These are phyloP conservation scores for Hypercompe scribonia DNA, from an alignment of 2,888 invertebrate species.

Conservation along the genomic window DNA sequence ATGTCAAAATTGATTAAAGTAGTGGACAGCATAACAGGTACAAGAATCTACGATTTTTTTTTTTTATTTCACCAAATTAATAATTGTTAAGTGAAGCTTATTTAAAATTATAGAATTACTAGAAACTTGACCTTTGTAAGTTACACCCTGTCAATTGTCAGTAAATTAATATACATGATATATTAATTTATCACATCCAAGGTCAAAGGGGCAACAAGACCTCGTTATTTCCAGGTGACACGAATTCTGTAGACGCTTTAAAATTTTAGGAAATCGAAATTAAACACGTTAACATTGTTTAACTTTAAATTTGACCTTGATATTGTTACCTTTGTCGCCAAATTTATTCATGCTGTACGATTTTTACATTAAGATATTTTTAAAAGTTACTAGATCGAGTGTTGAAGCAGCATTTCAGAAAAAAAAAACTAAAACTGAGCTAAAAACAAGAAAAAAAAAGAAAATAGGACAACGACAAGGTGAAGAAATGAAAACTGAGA, in stretches of 20 bases:
- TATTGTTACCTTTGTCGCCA: too few relatives aligned
- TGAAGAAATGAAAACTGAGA: too few relatives aligned
- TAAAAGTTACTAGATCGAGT: too few relatives aligned
- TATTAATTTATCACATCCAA: neutral
- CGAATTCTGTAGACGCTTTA: neutral
- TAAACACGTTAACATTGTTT: neutral
- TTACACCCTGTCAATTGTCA: neutral
- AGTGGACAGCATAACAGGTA: too few relatives aligned
- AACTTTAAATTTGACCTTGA: neutral
- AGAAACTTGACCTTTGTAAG: neutral
- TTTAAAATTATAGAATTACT: neutral
- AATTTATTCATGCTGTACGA: fast-evolving
- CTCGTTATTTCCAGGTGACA: neutral
- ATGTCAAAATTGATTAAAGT: too few relatives aligned
- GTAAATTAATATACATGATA: neutral
- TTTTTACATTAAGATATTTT: neutral
- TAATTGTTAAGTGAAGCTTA: neutral
- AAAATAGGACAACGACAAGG: too few relatives aligned
- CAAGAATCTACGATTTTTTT: too few relatives aligned
- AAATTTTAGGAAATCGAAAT: neutral
- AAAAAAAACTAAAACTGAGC: too few relatives aligned
- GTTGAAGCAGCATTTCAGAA: too few relatives aligned
- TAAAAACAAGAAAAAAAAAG: too few relatives aligned
- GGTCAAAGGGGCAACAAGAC: neutral
- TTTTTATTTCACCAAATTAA: neutral